Conservation (phyloP, 1,140 invertebrate genomes). For the Lineus longissimus region DNA sequence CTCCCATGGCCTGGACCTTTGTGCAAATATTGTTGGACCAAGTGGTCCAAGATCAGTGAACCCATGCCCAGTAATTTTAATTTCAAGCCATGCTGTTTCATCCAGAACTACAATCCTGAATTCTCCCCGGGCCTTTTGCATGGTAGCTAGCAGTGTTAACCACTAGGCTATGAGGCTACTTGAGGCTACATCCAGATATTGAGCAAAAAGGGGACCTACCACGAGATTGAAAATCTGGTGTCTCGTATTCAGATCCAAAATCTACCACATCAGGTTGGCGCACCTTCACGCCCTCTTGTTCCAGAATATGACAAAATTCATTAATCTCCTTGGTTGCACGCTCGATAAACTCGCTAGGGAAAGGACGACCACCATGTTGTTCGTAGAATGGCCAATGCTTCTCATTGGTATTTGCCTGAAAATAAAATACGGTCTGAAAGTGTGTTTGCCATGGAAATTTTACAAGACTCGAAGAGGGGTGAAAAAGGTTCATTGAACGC, state of each 20-base stretch:
- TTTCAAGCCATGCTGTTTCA: no score
- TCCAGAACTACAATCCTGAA: no score
- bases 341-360: background rate
- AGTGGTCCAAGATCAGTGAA: no score
- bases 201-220: background rate
- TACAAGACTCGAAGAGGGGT: background rate
- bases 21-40: no score
- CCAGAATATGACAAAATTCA: slow-evolving; percentile 1
- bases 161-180: no score
- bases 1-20: no score
- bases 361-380: background rate
- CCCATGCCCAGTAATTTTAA: no score
- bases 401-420: slow-evolving; percentile 3
- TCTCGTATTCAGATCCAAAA: background rate
- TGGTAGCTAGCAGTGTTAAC: no score
- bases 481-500: no score
- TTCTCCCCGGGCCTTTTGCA: no score
- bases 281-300: background rate
- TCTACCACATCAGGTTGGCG: background rate
- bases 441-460: background rate
- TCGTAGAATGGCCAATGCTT: background rate
- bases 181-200: no score
- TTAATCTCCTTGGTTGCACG: background rate
- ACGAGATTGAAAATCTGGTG: background rate
- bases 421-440: background rate